Evolutionary conservation across 2,113 vertebrate species (phyloP).

Genomic region (Dipodomys stephensi): DNA sequence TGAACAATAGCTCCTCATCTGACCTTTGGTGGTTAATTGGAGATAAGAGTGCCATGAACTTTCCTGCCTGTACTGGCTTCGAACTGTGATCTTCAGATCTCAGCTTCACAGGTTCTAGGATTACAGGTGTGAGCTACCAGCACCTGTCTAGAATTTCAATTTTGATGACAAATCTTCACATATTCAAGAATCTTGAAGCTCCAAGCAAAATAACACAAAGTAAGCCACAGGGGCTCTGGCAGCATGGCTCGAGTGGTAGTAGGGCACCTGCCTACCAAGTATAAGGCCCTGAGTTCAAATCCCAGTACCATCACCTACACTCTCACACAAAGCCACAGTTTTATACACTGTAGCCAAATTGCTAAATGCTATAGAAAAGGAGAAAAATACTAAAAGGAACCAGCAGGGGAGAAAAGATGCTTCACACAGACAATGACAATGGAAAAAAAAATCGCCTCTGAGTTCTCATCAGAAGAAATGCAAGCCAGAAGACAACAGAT

Average conservation of each 20-base stretch:
- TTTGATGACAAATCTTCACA: neutral
- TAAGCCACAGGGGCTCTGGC: neutral
- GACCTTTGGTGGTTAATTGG: too few species aligned
- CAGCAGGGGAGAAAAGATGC: neutral
- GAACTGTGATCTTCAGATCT: neutral
- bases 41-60: too few species aligned
- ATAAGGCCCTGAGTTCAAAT: too few species aligned
- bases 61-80: too few species aligned
- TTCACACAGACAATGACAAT: neutral
- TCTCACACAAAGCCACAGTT: neutral
- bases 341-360: neutral
- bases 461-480: neutral
- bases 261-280: too few species aligned
- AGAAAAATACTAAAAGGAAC: neutral
- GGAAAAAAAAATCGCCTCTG: neutral
- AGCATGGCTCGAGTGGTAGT: too few species aligned
- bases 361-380: neutral
- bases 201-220: neutral
- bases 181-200: neutral
- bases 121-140: too few species aligned
- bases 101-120: too few species aligned
- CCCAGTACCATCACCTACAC: too few species aligned
- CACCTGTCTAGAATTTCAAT: neutral
- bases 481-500: neutral
- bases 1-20: too few species aligned